phyloP scores from a whole-genome alignment of 1,140 invertebrate genomes.

The Drosophila prosaltans region DNA sequence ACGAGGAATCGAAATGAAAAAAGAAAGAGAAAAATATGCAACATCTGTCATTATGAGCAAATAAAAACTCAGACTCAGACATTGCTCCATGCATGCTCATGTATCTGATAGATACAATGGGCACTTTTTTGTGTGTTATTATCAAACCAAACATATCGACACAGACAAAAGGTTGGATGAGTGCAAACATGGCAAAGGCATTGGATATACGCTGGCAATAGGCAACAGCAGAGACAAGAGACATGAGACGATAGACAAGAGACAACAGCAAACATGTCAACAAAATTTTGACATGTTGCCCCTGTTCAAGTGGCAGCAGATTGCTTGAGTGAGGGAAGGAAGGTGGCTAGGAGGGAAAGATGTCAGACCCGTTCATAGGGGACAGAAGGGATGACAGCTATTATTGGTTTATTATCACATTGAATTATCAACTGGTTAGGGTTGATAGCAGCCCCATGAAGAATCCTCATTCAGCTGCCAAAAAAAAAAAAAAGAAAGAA shows the following conservation, averaged over 20 bases:
- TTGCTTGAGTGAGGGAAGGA: constrained; percentile 12
- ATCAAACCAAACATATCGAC: constrained; percentile 61
- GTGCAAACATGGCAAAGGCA: constrained; percentile 61
- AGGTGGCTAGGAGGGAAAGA: no score
- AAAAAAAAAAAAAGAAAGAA: not conserved
- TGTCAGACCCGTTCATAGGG: constrained; percentile 1
- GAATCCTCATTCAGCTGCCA: constrained; percentile 10
- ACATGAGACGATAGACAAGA: not conserved
- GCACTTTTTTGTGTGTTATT: constrained; percentile 47
- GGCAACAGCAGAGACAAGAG: constrained; percentile 19
- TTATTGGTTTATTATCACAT: constrained; percentile 57
- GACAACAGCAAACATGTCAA: constrained; percentile 70
- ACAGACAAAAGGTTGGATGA: constrained; percentile 70
- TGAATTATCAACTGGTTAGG: constrained; percentile 25
- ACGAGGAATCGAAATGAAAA: constrained; percentile 3
- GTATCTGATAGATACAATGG: constrained; percentile 58
- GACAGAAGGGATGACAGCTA: constrained; percentile 35
- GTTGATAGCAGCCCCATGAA: constrained; percentile 1
- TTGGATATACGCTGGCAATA: no score
- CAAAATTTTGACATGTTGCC: constrained; percentile 66
- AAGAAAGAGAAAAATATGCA: constrained; percentile 42
- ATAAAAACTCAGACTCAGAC: constrained; percentile 47
- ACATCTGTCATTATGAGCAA: constrained; percentile 67
- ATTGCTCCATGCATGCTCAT: constrained; percentile 10
- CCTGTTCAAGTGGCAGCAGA: constrained; percentile 65